These are phyloP conservation scores for Cetoscarus ocellatus DNA, from an alignment of 2,797 vertebrate genomes.

Conservation along the genomic window DNA sequence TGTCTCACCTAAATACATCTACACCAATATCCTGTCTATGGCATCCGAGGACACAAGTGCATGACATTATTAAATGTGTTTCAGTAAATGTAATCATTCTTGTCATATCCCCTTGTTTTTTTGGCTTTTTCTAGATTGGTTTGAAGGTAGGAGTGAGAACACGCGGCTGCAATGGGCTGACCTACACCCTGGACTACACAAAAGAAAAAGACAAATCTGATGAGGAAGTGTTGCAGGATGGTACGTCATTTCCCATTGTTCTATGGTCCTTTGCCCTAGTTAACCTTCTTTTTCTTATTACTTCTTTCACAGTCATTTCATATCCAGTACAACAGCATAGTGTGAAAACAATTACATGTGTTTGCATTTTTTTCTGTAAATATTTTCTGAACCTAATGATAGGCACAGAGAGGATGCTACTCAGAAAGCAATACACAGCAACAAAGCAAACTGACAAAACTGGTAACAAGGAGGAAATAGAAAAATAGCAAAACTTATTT, in stretches of 20 bases:
- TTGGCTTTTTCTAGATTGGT: constrained; percentile 85
- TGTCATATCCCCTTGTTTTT: background rate
- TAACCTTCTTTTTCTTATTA: background rate
- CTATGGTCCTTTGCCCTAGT: background rate
- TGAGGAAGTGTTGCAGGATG: constrained; percentile 96
- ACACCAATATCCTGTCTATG: too few species aligned
- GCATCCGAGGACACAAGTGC: too few species aligned
- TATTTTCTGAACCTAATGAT: too few species aligned
- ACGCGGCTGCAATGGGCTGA: constrained; percentile 96
- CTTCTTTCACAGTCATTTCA: too few species aligned
- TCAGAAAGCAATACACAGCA: too few species aligned
- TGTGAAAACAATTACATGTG: too few species aligned
- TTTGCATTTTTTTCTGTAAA: too few species aligned
- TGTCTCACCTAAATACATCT: background rate
- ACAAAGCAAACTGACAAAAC: too few species aligned
- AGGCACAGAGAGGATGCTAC: too few species aligned
- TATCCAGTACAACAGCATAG: too few species aligned
- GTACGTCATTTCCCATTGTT: constrained; percentile 75
- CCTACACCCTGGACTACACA: constrained; percentile 95
- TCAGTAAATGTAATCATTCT: background rate
- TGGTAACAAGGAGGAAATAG: too few species aligned
- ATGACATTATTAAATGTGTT: background rate
- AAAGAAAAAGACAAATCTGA: constrained; percentile 93
- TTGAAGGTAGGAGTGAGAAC: constrained; percentile 96
- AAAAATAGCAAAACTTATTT: too few species aligned